phyloP scores from a whole-genome alignment of 2,888 invertebrate species.

The Dasysyrphus albostriatus region DNA sequence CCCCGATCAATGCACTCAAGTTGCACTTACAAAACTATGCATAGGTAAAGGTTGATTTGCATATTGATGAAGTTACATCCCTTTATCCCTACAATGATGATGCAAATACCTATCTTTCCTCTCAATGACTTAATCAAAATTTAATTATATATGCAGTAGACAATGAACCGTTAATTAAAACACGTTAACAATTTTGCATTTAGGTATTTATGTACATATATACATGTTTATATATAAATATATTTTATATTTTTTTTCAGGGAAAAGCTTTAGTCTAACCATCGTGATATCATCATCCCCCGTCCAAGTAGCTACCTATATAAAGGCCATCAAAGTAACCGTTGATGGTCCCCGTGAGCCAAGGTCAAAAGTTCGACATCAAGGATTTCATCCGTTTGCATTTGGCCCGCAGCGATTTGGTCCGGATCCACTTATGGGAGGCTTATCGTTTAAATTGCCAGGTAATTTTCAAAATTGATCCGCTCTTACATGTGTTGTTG shows the following conservation, averaged over 20 bases:
- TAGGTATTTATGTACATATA: not conserved
- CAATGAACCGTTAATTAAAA: constrained; percentile 21
- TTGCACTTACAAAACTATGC: constrained; percentile 7
- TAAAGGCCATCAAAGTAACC: constrained; percentile 99
- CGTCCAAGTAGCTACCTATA: constrained; percentile 98
- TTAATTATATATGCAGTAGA: constrained; percentile 31
- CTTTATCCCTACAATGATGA: not conserved
- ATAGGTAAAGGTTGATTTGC: constrained; percentile 48
- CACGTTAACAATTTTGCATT: not conserved
- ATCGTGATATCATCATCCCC: constrained; percentile 97
- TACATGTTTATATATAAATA: not conserved
- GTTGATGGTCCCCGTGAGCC: constrained; percentile 99
- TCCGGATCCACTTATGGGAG: constrained; percentile 91
- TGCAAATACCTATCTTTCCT: constrained; percentile 40
- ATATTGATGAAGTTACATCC: constrained; percentile 58
- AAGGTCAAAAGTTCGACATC: constrained; percentile 95
- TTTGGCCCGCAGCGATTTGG: constrained; percentile 93
- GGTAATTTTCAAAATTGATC: constrained; percentile 85
- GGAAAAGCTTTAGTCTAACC: constrained; percentile 98
- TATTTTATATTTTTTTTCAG: constrained; percentile 88
- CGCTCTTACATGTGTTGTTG: constrained; percentile 42
- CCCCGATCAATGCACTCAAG: constrained; percentile 19
- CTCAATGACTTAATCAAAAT: constrained; percentile 63
- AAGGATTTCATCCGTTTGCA: constrained; percentile 94
- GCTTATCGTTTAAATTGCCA: constrained; percentile 93